These are phyloP conservation scores for Zygogramma bicolorata DNA, from an alignment of 2,888 invertebrate species.

Conservation along the genomic window DNA sequence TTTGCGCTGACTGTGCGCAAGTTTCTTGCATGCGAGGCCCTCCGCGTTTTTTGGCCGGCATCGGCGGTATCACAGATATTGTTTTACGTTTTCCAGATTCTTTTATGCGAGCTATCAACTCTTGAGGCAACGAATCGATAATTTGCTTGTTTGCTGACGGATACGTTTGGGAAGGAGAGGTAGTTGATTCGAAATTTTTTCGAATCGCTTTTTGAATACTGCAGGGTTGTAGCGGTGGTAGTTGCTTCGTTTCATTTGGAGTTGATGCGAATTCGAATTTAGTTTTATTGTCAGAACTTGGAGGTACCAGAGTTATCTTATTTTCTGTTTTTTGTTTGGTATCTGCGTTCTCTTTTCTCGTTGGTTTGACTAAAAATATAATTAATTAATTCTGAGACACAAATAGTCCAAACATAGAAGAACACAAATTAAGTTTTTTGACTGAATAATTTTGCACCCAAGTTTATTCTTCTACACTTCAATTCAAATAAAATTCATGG, in stretches of 20 bases:
- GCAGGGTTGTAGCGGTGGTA: not conserved
- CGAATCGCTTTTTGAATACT: not conserved
- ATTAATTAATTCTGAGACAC: no score
- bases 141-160: slow-evolving; percentile 57
- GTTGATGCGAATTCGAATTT: not conserved
- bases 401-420: no score
- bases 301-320: not conserved
- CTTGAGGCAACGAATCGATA: slow-evolving; percentile 66
- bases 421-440: no score
- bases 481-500: no score
- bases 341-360: not conserved
- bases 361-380: not conserved
- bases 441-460: no score
- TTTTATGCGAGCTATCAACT: slow-evolving; percentile 70
- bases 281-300: not conserved
- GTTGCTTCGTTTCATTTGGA: not conserved
- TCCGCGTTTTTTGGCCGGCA: slow-evolving; percentile 49
- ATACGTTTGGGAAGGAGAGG: slow-evolving; percentile 30
- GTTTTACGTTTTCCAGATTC: slow-evolving; percentile 68
- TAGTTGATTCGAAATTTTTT: slow-evolving; percentile 32
- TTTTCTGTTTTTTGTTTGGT: not conserved
- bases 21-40: slow-evolving; percentile 18
- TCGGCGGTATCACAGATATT: slow-evolving; percentile 68
- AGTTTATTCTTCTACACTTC: no score
- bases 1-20: not conserved